phyloP scores from a whole-genome alignment of 2,888 invertebrate species.

The Drosophila anomalata region DNA sequence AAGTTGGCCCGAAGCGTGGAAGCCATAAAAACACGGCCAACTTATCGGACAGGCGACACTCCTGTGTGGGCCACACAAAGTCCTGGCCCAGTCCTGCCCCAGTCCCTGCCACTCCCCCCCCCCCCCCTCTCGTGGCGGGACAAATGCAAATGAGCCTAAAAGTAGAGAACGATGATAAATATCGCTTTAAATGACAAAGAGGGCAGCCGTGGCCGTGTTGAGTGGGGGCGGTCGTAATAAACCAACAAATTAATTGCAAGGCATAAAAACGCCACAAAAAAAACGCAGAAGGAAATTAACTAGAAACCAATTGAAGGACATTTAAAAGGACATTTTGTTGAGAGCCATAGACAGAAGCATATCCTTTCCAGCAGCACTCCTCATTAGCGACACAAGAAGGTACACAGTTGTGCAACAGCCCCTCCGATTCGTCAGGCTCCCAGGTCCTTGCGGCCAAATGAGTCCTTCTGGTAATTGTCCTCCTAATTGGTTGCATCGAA shows the following conservation, averaged over 20 bases:
- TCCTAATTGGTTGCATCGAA: slow-evolving; percentile 71
- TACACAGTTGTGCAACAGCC: too few relatives aligned
- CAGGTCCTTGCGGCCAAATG: slow-evolving; percentile 22
- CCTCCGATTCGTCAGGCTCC: background rate
- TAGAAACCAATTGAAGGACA: background rate
- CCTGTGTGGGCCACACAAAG: slow-evolving; percentile 10
- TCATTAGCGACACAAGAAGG: slow-evolving; percentile 56
- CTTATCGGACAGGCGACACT: slow-evolving; percentile 48
- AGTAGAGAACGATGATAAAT: slow-evolving; percentile 68
- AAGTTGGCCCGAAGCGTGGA: slow-evolving; percentile 35
- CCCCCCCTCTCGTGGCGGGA: background rate
- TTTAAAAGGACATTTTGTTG: background rate
- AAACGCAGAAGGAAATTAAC: background rate
- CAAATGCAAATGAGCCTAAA: slow-evolving; percentile 48
- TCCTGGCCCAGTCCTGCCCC: background rate
- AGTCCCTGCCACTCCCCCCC: background rate
- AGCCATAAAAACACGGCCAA: slow-evolving; percentile 42
- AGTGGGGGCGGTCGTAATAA: slow-evolving; percentile 14
- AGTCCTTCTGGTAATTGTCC: slow-evolving; percentile 55
- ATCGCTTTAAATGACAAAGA: slow-evolving; percentile 71
- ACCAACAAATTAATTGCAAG: slow-evolving; percentile 31
- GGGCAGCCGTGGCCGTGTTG: background rate
- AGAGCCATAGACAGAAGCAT: too few relatives aligned
- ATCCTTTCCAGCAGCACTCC: too few relatives aligned
- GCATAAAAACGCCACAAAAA: slow-evolving; percentile 13